Evolutionary conservation across 2,113 vertebrate species (phyloP), one percentile per base, ranked within the genome.

Genomic region (Camelus dromedarius): DNA sequence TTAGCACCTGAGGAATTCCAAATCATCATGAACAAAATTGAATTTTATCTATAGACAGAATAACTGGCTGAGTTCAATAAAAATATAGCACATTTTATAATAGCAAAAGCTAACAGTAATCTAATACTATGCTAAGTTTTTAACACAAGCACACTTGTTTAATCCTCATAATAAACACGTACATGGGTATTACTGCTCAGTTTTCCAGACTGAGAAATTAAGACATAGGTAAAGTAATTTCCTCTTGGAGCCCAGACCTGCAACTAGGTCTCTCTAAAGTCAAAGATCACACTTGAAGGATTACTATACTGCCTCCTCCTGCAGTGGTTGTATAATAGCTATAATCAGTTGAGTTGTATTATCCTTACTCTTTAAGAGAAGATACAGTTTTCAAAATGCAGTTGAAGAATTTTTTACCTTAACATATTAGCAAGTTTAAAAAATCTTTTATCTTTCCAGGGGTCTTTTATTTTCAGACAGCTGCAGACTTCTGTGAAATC

Each of bases 41-140:
- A 88, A 91, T 85, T 97, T 89, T 83, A 48, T 80, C 62, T 87
- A 5, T 83, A 75, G 69, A 82, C 48, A 93, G 84, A 80, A 32
- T 89, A 91, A 54, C 56, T 67, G 26, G 28, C 48, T 81, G 22
- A 64, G 72, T 80, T 89, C 54, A 85, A 12, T 76, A 58, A 42
- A 81, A 85, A 76, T 66, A 14, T 2, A 62, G 5, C 64, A 67
- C 24, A 30, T 50, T 89, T 92, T 88, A 32, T n/a, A 64, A 92
- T 73, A 56, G 72, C 67, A 67, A 35, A 94, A 56, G 48, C 18
- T 62, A 69, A 30, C 30, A 46, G 4, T 58, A 67, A 28, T 30
- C 6, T 28, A 54, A 50, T 62, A 62, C 50, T 64, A 18, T 52
- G 38, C 48, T 58, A 13, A 16, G 30, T n/a, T 67, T 96, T 93